Evolutionary conservation across 2,888 invertebrate genomes (phyloP), one percentile per base, ranked within the genome.

Genomic region (Euspilapteryx auroguttella): DNA sequence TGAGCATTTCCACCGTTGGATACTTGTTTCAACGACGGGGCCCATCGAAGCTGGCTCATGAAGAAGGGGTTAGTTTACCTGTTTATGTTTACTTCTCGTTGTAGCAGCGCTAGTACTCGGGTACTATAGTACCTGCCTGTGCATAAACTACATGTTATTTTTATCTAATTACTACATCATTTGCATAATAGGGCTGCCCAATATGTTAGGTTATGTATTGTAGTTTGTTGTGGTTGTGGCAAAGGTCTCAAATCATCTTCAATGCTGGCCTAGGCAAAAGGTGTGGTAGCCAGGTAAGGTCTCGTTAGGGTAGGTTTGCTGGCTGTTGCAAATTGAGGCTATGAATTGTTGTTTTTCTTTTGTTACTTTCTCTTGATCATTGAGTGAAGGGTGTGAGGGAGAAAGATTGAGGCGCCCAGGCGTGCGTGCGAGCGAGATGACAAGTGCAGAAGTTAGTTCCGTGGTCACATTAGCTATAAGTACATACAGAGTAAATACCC

Each of bases 61-160:
- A 75, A 71, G 73, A 73, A 73, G 66, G 73, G 75, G 75, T 73
- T 61, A 68, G 73, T 75, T 65, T 58, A 53, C 55, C 58, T 69
- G 66, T 68, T 63, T 65, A 59, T 61, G 61, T 63, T 63, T 62
- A 63, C 61, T 50, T 50, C 44, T 21, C 22, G 29, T 21, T 11
- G 9, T 12, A 21, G n/a, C n/a, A n/a, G n/a, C n/a, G n/a, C n/a
- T n/a, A n/a, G n/a, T n/a, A n/a, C n/a, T n/a, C n/a, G n/a, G n/a
- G n/a, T n/a, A n/a, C n/a, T n/a, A n/a, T n/a, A n/a, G n/a, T n/a
- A n/a, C n/a, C n/a, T n/a, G n/a, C n/a, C 39, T 42, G 40, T 45
- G 35, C 43, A 38, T 40, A 42, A 41, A 39, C 39, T 36, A 42
- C 30, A 27, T 23, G 25, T 36, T 55, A 47, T 47, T 45, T 44